phyloP scores from a whole-genome alignment of 2,797 vertebrate genomes.

The Sebastes variabilis region DNA sequence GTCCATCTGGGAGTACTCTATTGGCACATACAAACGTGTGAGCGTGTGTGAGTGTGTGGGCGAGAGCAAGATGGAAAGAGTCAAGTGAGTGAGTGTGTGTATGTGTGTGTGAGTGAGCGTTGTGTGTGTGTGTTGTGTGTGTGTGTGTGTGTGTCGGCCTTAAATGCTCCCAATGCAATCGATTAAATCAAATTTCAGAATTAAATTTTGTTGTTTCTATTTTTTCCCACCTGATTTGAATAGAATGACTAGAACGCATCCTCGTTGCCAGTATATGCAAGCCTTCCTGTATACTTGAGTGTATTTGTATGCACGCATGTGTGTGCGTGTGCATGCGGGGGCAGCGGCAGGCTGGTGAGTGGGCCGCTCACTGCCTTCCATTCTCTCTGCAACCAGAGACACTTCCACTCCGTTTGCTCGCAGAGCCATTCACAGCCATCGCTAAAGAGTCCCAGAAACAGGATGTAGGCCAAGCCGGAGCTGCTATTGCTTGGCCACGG shows the following conservation, averaged over 20 bases:
- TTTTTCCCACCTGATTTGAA: constrained; percentile 39
- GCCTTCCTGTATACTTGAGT: not conserved
- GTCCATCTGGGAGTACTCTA: constrained; percentile 78
- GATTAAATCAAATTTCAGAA: constrained; percentile 24
- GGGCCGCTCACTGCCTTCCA: constrained; percentile 64
- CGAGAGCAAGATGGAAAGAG: constrained; percentile 69
- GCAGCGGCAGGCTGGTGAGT: constrained; percentile 78
- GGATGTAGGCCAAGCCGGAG: constrained; percentile 69
- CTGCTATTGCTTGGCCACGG: constrained; percentile 61
- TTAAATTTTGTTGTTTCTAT: constrained; percentile 18
- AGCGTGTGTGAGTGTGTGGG: constrained; percentile 68
- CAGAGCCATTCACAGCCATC: constrained; percentile 67
- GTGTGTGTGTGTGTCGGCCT: not conserved
- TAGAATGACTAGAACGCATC: not conserved
- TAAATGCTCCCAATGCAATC: constrained; percentile 14
- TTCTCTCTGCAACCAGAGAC: constrained; percentile 51
- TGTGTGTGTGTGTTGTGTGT: no score
- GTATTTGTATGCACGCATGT: not conserved
- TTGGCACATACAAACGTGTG: constrained; percentile 64
- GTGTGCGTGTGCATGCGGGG: constrained; percentile 42
- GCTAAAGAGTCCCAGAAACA: constrained; percentile 68
- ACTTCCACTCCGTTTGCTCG: constrained; percentile 51
- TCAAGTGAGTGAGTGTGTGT: constrained; percentile 48
- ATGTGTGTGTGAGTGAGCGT: not conserved
- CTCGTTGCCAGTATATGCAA: not conserved